These are phyloP conservation scores for Eurystomus glaucurus DNA, from an alignment of 2,797 vertebrate species.

Conservation along the genomic window DNA sequence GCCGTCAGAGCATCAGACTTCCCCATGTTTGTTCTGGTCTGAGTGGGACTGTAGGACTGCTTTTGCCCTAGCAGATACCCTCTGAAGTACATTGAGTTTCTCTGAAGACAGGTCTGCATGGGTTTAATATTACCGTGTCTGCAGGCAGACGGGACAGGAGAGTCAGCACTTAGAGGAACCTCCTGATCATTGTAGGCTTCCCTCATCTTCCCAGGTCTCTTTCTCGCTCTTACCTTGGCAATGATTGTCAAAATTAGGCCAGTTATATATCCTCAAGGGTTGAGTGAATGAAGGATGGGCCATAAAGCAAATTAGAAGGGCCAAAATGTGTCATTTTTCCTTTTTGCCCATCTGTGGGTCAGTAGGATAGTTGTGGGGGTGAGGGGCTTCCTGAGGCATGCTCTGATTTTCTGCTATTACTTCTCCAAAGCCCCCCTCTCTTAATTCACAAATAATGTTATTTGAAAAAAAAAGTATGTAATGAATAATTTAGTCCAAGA, in stretches of 20 bases:
- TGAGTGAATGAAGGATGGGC: neutral
- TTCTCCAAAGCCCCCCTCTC: neutral
- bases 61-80: neutral
- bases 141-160: neutral
- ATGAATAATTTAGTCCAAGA: neutral
- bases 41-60: neutral
- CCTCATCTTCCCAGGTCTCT: neutral
- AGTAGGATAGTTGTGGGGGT: neutral
- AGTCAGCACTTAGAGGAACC: neutral
- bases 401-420: neutral
- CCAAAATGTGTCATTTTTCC: neutral
- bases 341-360: neutral
- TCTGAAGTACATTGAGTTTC: neutral
- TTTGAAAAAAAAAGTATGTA: neutral
- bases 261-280: neutral
- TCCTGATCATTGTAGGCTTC: neutral
- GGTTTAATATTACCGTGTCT: neutral
- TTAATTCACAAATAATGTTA: neutral
- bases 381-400: neutral
- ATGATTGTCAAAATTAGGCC: neutral
- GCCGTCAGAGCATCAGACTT: neutral
- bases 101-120: neutral
- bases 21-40: neutral
- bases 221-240: neutral
- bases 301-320: neutral